Base-by-base conservation (phyloP, 2,888 invertebrate genomes). In the Eumacrocentrus americanus region DNA sequence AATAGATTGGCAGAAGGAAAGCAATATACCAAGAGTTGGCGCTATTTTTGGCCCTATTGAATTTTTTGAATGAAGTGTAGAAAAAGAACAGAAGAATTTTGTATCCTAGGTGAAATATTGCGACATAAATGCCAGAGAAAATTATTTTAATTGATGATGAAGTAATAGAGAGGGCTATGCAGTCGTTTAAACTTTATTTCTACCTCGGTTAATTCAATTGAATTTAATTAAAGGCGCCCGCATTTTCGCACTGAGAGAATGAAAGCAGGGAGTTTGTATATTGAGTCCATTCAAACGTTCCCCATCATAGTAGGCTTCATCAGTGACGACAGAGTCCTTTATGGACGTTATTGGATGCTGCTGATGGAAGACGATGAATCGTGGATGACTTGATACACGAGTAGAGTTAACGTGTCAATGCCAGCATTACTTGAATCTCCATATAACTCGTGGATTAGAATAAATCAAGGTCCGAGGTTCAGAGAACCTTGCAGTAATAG, bases 141-240 rank as follows among this genome's bases (percentile, higher is more conserved):
- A n/a, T n/a, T n/a, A n/a, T n/a, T n/a, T n/a, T n/a, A n/a, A n/a
- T n/a, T n/a, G n/a, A n/a, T n/a, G n/a, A n/a, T n/a, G n/a, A n/a
- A n/a, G n/a, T n/a, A n/a, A n/a, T n/a, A n/a, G n/a, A n/a, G n/a
- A n/a, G n/a, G n/a, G n/a, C n/a, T n/a, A n/a, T n/a, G n/a, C n/a
- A n/a, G n/a, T n/a, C n/a, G n/a, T n/a, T n/a, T n/a, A n/a, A n/a
- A n/a, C n/a, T 29, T 29, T 29, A 6, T 16, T 37, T 53, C 14
- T 18, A 53, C 37, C n/a, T 22, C 6, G 14, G 4, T 46, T 42
- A 53, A 59, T 54, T 47, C 12, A 53, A 59, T 59, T 59, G 38
- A 47, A 34, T 12, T 48, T 3, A 56, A 56, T 56, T 56, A 56
- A 56, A 37, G 23, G 47, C 42, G 25, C 53, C 59, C 59, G 59